These are phyloP conservation scores for Bursaphelenchus okinawaensis DNA, from an alignment of 2,888 invertebrate species.

Conservation along the genomic window DNA sequence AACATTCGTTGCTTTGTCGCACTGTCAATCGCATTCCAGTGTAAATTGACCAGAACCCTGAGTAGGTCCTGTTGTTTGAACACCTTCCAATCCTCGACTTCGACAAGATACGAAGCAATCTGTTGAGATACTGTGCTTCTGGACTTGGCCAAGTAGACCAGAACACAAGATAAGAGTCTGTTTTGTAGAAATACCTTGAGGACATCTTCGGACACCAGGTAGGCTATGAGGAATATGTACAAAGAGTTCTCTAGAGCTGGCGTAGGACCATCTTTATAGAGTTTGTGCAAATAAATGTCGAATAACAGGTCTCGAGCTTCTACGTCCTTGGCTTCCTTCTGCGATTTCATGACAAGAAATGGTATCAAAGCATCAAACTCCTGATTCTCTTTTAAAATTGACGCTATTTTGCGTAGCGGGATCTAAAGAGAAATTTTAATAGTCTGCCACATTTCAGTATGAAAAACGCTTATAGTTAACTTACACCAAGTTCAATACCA, in stretches of 20 bases:
- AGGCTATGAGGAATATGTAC: background rate
- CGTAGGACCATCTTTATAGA: constrained; percentile 10
- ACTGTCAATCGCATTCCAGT: background rate
- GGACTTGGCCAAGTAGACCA: background rate
- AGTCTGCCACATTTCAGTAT: too few species aligned
- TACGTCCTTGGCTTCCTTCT: constrained; percentile 13
- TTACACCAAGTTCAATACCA: constrained; percentile 24
- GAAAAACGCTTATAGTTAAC: too few species aligned
- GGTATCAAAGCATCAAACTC: constrained; percentile 28
- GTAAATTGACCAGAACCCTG: background rate
- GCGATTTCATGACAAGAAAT: constrained; percentile 19
- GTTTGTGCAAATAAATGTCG: constrained; percentile 15
- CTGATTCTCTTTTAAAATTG: constrained; percentile 18
- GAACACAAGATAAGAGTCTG: background rate
- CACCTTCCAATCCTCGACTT: background rate
- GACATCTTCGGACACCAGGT: background rate
- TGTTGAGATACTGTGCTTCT: background rate
- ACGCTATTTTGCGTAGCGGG: constrained; percentile 10
- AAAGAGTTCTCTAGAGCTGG: background rate
- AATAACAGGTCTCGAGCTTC: constrained; percentile 16
- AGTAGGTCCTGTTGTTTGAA: background rate
- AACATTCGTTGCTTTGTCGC: background rate
- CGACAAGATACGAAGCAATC: background rate
- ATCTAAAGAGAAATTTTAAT: too few species aligned
- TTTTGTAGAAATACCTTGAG: background rate